Base-by-base conservation (phyloP, 2,113 vertebrate species). In the Microcebus griseorufus region DNA sequence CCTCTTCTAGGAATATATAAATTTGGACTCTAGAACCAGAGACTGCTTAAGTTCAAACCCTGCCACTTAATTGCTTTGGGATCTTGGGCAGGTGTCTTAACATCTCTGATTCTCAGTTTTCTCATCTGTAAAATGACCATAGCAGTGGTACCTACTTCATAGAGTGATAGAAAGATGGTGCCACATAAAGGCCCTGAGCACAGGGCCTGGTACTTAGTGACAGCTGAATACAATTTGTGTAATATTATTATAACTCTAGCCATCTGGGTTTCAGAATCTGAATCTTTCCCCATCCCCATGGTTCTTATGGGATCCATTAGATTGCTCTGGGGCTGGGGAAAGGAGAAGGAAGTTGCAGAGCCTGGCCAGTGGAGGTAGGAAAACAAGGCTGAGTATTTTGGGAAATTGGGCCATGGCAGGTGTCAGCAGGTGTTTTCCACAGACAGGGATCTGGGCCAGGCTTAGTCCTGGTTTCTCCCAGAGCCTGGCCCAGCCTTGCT, bases 381-480 rank as follows among this genome's bases (percentile, higher is more conserved):
- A 90, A 69, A 70, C 55, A 90, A 88, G 34, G 51, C 58, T 62
- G 87, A 96, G 20, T 96, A 95, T 97, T 97, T 97, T 84, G 92
- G 95, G 92, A 97, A 97, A 97, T 11, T 97, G 90, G 96, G 95
- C 95, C 90, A 85, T 48, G 29, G 88, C 6, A 3, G 64, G 88
- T 89, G n/a, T 93, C 58, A 95, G 55, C 88, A 96, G 67, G 58
- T 90, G 32, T 87, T 87, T 90, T 88, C 84, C 80, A 96, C 39
- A 81, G 82, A 95, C 34, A 65, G 81, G 53, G 45, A 89, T 88
- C 93, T 93, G 83, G 95, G 96, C 76, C 96, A 97, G 89, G 45
- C 18, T 82, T 53, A 73, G 78, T 89, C 81, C 89, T 96, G 81
- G 34, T 96, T 93, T 93, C 85, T 93, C 65, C 82, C n/a, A 72